Percentiles rank a stretch among this genome's conserved stretches.
Evolutionary conservation across 2,888 invertebrate genomes (phyloP).

Genomic region (Lithophane ornitopus): DNA sequence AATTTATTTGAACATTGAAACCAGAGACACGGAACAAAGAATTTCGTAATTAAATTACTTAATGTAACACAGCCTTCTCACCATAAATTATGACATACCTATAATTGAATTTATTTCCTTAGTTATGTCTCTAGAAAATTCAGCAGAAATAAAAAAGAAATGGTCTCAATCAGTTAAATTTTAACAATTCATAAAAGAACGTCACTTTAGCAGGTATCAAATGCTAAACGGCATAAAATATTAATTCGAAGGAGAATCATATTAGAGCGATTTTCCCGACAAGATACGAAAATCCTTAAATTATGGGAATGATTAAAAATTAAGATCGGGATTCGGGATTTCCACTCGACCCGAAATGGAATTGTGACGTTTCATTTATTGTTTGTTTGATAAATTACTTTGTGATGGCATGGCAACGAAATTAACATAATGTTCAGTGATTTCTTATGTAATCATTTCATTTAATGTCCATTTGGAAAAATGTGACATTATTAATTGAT

Average conservation of each 20-base stretch:
- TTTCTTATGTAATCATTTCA: conserved; percentile 5
- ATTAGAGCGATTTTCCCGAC: conserved; percentile 38
- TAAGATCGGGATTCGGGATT: not conserved
- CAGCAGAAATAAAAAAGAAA: not conserved
- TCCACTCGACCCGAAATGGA: conserved; percentile 39
- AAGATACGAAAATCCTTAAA: conserved; percentile 27
- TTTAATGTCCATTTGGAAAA: conserved; percentile 4
- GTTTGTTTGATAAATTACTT: conserved; percentile 49
- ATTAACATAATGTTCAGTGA: conserved; percentile 24
- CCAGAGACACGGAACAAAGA: not conserved
- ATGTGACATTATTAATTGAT: not conserved
- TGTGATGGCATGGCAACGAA: conserved; percentile 13
- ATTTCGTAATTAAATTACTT: not conserved
- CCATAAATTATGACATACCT: conserved; percentile 4
- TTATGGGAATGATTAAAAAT: conserved; percentile 33
- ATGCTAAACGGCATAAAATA: conserved; percentile 33
- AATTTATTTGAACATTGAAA: not conserved
- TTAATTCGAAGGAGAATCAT: conserved; percentile 41
- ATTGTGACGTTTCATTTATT: conserved; percentile 25
- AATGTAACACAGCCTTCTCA: not conserved
- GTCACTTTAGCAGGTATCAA: conserved; percentile 25
- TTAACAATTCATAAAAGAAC: conserved; percentile 26
- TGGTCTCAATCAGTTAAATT: not conserved
- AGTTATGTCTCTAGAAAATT: conserved; percentile 9
- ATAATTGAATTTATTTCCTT: conserved; percentile 1